These are phyloP conservation scores for Cuniculus paca DNA, from an alignment of 2,797 vertebrate genomes.

Conservation along the genomic window DNA sequence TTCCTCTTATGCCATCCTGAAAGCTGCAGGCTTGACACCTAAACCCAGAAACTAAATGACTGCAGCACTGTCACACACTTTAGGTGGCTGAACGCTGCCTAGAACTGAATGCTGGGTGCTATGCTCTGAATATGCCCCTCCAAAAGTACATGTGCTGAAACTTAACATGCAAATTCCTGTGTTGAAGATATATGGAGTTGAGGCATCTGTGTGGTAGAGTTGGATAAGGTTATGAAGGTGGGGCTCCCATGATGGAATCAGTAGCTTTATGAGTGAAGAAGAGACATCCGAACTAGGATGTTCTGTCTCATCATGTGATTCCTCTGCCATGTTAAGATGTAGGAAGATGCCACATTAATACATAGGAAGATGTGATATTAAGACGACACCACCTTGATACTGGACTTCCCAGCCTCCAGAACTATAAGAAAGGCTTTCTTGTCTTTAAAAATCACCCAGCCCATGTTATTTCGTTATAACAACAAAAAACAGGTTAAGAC, in stretches of 20 bases:
- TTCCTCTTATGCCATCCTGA: accelerated
- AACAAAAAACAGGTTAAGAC: not conserved
- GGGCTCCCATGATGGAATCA: not conserved
- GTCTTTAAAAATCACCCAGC: not conserved
- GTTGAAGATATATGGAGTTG: not conserved
- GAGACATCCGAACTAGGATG: not conserved
- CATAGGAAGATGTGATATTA: not conserved
- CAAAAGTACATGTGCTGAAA: not conserved
- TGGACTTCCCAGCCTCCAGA: not conserved
- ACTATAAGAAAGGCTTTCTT: not conserved
- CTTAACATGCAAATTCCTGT: not conserved
- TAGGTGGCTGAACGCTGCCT: not conserved
- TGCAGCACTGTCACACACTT: not conserved
- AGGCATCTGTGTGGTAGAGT: not conserved
- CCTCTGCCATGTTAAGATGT: not conserved
- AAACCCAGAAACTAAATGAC: not conserved
- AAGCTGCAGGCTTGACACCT: not conserved
- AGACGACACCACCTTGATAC: not conserved
- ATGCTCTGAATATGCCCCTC: not conserved
- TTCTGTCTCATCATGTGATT: not conserved
- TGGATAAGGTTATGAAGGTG: not conserved
- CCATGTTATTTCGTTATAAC: not conserved
- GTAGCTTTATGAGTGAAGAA: not conserved
- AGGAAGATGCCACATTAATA: not conserved
- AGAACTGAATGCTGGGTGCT: not conserved